A percentile compares a stretch with the other conserved stretches of the same genome.
These are phyloP conservation scores for Anguilla pacifica DNA, from an alignment of 2,797 vertebrate species.

Conservation along the genomic window DNA sequence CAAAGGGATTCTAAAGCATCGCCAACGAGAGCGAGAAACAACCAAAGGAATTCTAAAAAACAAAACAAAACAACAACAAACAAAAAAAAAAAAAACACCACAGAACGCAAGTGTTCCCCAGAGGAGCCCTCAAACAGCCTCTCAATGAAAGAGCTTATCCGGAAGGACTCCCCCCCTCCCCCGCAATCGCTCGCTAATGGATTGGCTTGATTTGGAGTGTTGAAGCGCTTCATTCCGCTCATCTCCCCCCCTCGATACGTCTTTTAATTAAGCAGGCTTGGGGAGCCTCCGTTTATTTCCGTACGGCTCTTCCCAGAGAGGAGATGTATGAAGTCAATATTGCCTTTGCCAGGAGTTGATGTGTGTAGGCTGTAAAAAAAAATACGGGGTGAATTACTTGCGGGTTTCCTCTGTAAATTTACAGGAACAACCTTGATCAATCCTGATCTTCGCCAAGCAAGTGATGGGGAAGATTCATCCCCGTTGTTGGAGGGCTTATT, in stretches of 20 bases:
- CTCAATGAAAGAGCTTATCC: neutral
- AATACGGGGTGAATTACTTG: conserved; percentile 43
- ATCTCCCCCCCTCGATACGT: neutral
- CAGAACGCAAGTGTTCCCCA: conserved; percentile 21
- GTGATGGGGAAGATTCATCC: conserved; percentile 50
- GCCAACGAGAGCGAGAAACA: conserved; percentile 37
- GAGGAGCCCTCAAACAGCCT: conserved; percentile 15
- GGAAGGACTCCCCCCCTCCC: neutral
- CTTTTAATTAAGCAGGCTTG: neutral
- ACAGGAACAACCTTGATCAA: conserved; percentile 42
- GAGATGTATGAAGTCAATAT: conserved; percentile 30
- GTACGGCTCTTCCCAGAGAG: conserved; percentile 21
- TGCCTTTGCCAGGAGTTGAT: conserved; percentile 29
- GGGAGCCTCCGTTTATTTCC: conserved; percentile 29
- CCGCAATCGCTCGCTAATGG: neutral
- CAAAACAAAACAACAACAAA: conserved; percentile 38
- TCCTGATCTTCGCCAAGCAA: conserved; percentile 51
- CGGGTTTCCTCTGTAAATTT: conserved; percentile 45
- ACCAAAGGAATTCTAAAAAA: conserved; percentile 27
- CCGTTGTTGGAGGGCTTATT: conserved; percentile 52
- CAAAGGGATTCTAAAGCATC: conserved; percentile 32
- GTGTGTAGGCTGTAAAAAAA: conserved; percentile 21
- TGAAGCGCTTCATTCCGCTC: neutral
- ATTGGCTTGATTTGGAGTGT: conserved; percentile 13
- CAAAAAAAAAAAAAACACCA: conserved; percentile 40